Evolutionary conservation across 2,888 invertebrate genomes (phyloP).

Genomic region (Hymenopus coronatus): DNA sequence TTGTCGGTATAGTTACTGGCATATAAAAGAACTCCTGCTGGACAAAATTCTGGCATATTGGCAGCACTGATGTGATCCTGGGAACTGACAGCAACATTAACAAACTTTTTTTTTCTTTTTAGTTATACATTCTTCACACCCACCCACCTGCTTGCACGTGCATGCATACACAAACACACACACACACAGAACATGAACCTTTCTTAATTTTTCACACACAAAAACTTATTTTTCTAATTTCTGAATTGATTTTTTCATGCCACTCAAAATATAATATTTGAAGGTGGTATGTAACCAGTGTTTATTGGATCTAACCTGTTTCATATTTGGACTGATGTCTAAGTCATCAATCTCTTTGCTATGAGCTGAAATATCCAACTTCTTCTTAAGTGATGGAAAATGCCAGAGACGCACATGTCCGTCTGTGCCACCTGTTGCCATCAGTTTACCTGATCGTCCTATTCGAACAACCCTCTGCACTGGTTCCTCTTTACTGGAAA

Average conservation of each 20-base stretch:
- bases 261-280: background rate
- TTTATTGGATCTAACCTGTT: conserved; percentile 40
- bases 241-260: background rate
- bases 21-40: no score
- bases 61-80: no score
- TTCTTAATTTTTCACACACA: background rate
- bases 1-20: no score
- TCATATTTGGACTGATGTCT: conserved; percentile 81
- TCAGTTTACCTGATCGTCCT: conserved; percentile 69
- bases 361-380: conserved; percentile 73
- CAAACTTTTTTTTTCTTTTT: background rate
- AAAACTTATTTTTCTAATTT: background rate
- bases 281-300: no score
- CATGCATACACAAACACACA: no score
- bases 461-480: conserved; percentile 83
- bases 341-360: conserved; percentile 91
- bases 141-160: no score
- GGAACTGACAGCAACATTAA: background rate
- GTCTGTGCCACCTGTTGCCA: conserved; percentile 92
- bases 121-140: background rate
- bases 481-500: conserved; percentile 62
- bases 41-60: no score
- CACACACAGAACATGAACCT: background rate
- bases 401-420: conserved; percentile 84
- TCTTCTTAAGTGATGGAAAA: conserved; percentile 74